Evolutionary conservation across 2,888 invertebrate genomes (phyloP).

Genomic region (Muschampia plurimacula): DNA sequence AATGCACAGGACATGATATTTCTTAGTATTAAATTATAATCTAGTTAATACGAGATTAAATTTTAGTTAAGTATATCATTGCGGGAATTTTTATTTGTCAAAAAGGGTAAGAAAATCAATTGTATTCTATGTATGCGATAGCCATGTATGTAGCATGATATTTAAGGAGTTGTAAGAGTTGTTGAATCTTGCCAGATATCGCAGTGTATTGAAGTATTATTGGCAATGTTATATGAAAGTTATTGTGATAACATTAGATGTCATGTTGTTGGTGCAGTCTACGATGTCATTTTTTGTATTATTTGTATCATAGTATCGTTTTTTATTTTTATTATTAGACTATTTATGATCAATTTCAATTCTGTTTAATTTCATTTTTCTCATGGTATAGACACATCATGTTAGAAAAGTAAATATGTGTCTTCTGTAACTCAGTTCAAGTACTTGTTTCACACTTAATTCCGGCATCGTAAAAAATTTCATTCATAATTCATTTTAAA

Average conservation of each 20-base stretch:
- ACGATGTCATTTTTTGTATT: slow-evolving; percentile 45
- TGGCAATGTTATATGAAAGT: slow-evolving; percentile 68
- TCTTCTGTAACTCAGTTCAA: not conserved
- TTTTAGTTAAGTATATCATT: slow-evolving; percentile 75
- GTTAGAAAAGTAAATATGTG: not conserved
- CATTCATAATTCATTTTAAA: slow-evolving; percentile 64
- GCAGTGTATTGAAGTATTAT: slow-evolving; percentile 76
- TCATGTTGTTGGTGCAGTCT: slow-evolving; percentile 70
- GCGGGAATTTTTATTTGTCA: slow-evolving; percentile 71
- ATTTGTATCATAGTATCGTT: slow-evolving; percentile 11
- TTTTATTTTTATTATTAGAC: not conserved
- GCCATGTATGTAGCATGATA: slow-evolving; percentile 56
- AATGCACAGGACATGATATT: slow-evolving; percentile 55
- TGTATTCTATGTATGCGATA: slow-evolving; percentile 31
- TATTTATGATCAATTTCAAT: not conserved
- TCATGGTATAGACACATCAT: slow-evolving; percentile 44
- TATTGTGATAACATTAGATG: slow-evolving; percentile 78
- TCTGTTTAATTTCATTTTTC: not conserved
- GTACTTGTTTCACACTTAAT: slow-evolving; percentile 4
- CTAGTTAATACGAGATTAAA: slow-evolving; percentile 74
- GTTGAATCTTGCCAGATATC: slow-evolving; percentile 79
- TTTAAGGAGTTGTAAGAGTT: slow-evolving; percentile 58
- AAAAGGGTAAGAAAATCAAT: slow-evolving; percentile 58
- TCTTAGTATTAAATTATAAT: slow-evolving; percentile 64
- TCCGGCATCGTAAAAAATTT: slow-evolving; percentile 50